These are phyloP conservation scores for Rafetus swinhoei DNA, from an alignment of 2,113 vertebrate species.

Conservation along the genomic window DNA sequence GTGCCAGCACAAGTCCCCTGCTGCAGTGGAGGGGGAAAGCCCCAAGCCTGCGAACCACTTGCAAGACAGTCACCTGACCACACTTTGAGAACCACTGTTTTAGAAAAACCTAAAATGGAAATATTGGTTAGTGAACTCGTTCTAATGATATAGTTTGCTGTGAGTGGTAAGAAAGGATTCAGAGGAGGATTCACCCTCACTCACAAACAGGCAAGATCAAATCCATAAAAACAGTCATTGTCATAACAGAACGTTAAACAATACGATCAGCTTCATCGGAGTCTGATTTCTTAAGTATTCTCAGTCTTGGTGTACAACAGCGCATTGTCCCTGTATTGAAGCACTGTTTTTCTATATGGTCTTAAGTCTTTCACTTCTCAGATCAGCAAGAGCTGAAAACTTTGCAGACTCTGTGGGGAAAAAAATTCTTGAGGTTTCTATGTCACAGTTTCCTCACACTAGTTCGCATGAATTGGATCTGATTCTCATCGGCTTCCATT, in stretches of 20 bases:
- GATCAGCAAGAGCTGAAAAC: neutral
- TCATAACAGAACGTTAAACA: neutral
- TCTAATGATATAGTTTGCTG: neutral
- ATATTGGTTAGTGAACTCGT: neutral
- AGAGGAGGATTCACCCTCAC: neutral
- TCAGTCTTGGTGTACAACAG: neutral
- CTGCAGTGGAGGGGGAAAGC: too few species aligned
- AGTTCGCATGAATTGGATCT: neutral
- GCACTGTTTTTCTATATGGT: too few species aligned
- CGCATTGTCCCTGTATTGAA: neutral
- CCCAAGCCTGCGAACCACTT: too few species aligned
- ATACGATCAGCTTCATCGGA: neutral
- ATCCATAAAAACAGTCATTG: neutral
- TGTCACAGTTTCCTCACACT: neutral
- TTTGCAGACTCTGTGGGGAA: neutral
- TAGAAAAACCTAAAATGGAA: neutral
- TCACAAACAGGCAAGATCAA: neutral
- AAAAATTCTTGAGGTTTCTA: neutral
- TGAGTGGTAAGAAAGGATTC: neutral
- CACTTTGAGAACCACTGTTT: neutral
- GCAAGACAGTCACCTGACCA: too few species aligned
- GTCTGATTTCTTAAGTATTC: neutral
- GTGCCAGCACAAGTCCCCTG: too few species aligned
- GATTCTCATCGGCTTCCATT: neutral
- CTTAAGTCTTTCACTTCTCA: neutral